Evolutionary conservation across 2,113 vertebrate species (phyloP).

Genomic region (Neodontobutis hainanensis): DNA sequence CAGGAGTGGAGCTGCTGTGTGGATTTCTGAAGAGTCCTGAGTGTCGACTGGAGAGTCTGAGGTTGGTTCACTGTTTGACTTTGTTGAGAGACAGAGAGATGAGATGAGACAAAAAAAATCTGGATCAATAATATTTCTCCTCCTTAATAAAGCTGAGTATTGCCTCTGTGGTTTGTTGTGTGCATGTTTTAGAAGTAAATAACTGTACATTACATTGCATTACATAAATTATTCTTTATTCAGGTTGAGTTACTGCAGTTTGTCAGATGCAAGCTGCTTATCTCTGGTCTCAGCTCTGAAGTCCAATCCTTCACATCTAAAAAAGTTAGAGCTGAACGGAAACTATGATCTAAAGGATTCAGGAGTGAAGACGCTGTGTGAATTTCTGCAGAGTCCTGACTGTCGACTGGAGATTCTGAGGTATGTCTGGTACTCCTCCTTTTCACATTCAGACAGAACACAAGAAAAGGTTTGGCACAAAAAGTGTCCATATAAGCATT

Average conservation of each 20-base stretch:
- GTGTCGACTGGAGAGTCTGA: background rate
- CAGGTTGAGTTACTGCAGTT: background rate
- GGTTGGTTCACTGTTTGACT: background rate
- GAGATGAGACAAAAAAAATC: too few relatives aligned
- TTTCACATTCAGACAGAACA: background rate
- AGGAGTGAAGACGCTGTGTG: background rate
- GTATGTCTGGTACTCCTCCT: background rate
- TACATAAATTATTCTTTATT: background rate
- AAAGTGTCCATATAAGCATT: too few relatives aligned
- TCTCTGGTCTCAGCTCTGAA: slow-evolving; percentile 2
- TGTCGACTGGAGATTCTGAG: slow-evolving; percentile 2
- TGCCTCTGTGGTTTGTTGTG: too few relatives aligned
- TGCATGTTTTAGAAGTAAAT: too few relatives aligned
- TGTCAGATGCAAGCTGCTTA: background rate
- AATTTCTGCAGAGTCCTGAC: background rate
- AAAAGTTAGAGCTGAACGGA: background rate
- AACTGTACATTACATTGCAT: background rate
- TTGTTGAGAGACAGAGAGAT: background rate
- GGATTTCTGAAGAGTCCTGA: background rate
- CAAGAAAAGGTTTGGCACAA: too few relatives aligned
- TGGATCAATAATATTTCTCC: too few relatives aligned
- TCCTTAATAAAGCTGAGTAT: too few relatives aligned
- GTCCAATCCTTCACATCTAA: background rate
- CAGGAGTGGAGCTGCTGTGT: slow-evolving; percentile 1
- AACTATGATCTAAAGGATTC: background rate